phyloP scores from a whole-genome alignment of 2,113 vertebrate species.

The Empidonax traillii region DNA sequence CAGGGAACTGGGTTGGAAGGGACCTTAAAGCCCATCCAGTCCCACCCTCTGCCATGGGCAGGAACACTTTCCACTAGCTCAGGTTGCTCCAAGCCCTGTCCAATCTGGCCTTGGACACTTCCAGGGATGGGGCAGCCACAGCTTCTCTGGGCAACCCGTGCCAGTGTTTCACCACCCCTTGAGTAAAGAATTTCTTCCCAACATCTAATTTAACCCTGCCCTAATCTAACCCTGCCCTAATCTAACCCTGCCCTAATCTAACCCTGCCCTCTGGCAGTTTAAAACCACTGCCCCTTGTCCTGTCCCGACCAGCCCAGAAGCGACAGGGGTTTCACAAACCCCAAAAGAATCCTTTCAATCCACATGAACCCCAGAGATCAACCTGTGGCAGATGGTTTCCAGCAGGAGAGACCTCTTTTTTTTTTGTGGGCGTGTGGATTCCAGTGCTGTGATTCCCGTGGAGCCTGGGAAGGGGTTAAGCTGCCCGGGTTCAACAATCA shows the following conservation, averaged over 20 bases:
- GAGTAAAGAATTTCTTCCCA: neutral
- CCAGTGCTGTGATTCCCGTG: neutral
- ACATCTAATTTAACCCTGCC: neutral
- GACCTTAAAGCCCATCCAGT: rapidly evolving
- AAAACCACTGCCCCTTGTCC: neutral
- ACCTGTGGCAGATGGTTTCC: neutral
- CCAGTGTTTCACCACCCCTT: neutral
- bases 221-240: neutral
- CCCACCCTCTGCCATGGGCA: neutral
- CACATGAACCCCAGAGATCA: neutral
- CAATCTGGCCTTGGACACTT: neutral
- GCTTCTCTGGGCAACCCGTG: neutral
- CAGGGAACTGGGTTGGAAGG: neutral
- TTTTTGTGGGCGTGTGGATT: too few species aligned
- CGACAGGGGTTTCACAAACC: neutral
- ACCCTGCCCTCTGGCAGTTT: neutral
- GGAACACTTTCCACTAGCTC: neutral
- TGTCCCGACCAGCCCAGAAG: too few species aligned
- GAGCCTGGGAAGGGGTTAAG: neutral
- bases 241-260: neutral
- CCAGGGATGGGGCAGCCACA: neutral
- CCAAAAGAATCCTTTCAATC: neutral
- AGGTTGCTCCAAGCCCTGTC: rapidly evolving
- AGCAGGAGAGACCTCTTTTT: neutral
- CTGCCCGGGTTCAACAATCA: neutral